Base-by-base conservation (phyloP, 2,797 vertebrate species). In the Alca torda region DNA sequence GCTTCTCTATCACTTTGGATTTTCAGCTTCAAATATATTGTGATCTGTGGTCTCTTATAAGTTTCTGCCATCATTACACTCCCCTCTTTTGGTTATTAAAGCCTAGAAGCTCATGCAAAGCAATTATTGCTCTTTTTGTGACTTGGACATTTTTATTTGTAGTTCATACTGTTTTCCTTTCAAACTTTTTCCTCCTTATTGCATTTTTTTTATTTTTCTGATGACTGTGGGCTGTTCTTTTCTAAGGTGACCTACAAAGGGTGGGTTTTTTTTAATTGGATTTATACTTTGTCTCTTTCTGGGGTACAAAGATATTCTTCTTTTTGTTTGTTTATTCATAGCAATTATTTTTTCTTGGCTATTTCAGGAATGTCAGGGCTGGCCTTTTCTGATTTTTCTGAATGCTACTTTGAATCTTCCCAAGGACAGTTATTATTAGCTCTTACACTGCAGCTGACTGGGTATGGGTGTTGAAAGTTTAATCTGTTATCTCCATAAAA, bases 371-470 rank as follows among this genome's bases (percentile, higher is more conserved):
- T 87, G 90, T 81, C 84, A 94, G 50, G 65, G 25, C 60, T 86
- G 89, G 96, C 46, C 90, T 94, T 96, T 94, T 95, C 75, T 87
- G 78, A 64, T 89, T 96, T 93, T 90, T 84, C 90, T 94, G 92
- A 75, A 92, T 96, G 90, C 23, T 96, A 92, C 93, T 93, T 92
- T 95, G 92, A 93, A 73, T 90, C 90, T 83, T 94, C 84, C 69
- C 95, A 95, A 96, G 96, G 95, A 92, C 92, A 85, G 89, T 86
- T 95, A 96, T 96, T 96, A 95, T 96, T 97, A 96, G 95, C 81
- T 95, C 61, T 92, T 85, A 59, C 65, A 94, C 26, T 94, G 95
- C 92, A 97, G 95, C 89, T 95, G 93, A 95, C 90, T 94, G 88
- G 92, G 51, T 95, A 90, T 87, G 92, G 76, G 39, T 92, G 90